Evolutionary conservation across 2,113 vertebrate species (phyloP), one percentile per base, ranked within the genome.

Genomic region (Mustela lutreola): DNA sequence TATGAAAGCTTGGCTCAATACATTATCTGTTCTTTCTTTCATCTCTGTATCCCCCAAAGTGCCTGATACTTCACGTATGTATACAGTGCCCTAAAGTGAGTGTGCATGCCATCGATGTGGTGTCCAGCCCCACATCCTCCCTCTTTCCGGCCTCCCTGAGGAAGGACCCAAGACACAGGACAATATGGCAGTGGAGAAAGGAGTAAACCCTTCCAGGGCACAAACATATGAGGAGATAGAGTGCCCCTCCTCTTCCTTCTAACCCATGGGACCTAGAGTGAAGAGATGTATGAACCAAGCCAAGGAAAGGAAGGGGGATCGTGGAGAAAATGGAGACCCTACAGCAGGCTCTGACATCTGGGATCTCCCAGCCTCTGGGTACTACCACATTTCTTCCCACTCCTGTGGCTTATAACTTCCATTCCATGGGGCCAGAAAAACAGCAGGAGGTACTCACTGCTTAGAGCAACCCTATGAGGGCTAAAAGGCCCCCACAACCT

Each of bases 21-120:
- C 24, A 8, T 10, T 31, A 12, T 14, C 56, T 87, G 50, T 4
- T 11, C 7, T 19, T 10, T 48, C 81, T 58, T 60, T 58, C 48
- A 76, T 16, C 53, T 65, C 94, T 26, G 14, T 36, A 24, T 26
- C 5, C 11, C 45, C 53, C n/a, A 15, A 16, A 15, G 65, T 79
- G 50, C n/a, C 84, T n/a, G 56, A 28, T 31, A 9, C 79, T 45
- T 70, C n/a, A 26, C 73, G 63, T 14, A 65, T 31, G 70, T 11
- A 24, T 7, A 14, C 19, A 24, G 21, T 16, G 11, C 24, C 14
- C n/a, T 36, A 79, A 70, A 85, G 73, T 11, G 71, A 95, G 70
- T 14, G 19, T 33, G 28, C 4, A 18, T 16, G 12, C 50, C 24
- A 42, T 11, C 16, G 1, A 8, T 5, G 0, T 75, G 65, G 48